Evolutionary conservation across 2,888 invertebrate genomes (phyloP), one percentile per base, ranked within the genome.

Genomic region (Caenorhabditis imperialis): DNA sequence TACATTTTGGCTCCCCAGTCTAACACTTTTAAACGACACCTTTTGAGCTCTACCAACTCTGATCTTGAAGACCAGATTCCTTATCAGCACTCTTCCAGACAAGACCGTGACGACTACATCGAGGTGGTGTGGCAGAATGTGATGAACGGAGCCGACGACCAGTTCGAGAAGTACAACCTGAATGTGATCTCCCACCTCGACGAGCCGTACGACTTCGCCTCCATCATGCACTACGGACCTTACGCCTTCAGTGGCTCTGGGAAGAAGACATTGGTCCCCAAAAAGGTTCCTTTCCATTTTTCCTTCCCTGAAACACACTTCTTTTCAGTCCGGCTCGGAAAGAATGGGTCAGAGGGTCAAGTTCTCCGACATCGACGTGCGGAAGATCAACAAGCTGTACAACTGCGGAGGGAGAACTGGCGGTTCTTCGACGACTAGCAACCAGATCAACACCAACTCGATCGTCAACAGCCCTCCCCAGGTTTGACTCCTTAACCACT

Each of bases 61-160:
- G n/a, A n/a, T n/a, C n/a, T n/a, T n/a, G n/a, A n/a, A n/a, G n/a
- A n/a, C n/a, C n/a, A n/a, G n/a, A n/a, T n/a, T n/a, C n/a, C n/a
- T n/a, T n/a, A n/a, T n/a, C n/a, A n/a, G n/a, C n/a, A n/a, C n/a
- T n/a, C n/a, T 67, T 75, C 16, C 67, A 85, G 90, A 63, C 83
- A 84, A 38, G 90, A 90, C 83, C 85, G 90, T n/a, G 90, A 90
- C 73, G 75, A 82, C 8, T 89, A 86, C 76, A 89, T 90, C 42
- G 88, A 85, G 12, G 88, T 89, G 48, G 82, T 86, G 20, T 86
- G 84, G 81, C 71, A 83, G 37, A 89, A 89, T 78, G 88, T 89
- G 47, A 86, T 88, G 63, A 79, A 82, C 65, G 88, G 89, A 78
- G 86, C 83, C 10, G 82, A 86, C 58, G 88, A 88, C 71, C 88